Evolutionary conservation across 2,888 invertebrate genomes (phyloP).

Genomic region (Prionchulus punctatus): DNA sequence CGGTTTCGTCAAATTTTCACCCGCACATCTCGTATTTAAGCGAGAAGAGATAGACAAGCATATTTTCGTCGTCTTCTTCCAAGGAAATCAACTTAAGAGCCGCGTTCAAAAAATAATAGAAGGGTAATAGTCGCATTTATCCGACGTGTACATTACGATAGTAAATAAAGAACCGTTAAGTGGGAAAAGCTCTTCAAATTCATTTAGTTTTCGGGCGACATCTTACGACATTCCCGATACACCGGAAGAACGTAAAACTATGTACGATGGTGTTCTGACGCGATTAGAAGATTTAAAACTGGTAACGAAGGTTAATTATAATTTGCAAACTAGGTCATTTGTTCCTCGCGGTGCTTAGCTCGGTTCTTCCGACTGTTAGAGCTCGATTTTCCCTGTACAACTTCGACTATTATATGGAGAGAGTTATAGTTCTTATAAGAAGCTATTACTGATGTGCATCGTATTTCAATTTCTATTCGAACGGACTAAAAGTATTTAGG

Average conservation of each 20-base stretch:
- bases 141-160: not conserved
- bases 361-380: too few relatives aligned
- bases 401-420: too few relatives aligned
- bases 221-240: constrained; percentile 95
- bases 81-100: constrained; percentile 91
- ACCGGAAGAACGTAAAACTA: constrained; percentile 80
- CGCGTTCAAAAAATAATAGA: constrained; percentile 96
- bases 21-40: too few relatives aligned
- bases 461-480: too few relatives aligned
- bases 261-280: constrained; percentile 93
- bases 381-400: too few relatives aligned
- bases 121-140: constrained; percentile 42
- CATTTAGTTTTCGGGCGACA: constrained; percentile 66
- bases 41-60: constrained; percentile 87
- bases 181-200: not conserved
- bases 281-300: constrained; percentile 89
- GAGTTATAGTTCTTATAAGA: too few relatives aligned
- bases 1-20: constrained; percentile 23
- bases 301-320: too few relatives aligned
- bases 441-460: too few relatives aligned
- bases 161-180: too few relatives aligned
- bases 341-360: too few relatives aligned
- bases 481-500: constrained; percentile 49
- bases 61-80: constrained; percentile 56
- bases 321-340: too few relatives aligned